Conservation (phyloP, 2,888 invertebrate genomes). For the Agrilus biguttatus region DNA sequence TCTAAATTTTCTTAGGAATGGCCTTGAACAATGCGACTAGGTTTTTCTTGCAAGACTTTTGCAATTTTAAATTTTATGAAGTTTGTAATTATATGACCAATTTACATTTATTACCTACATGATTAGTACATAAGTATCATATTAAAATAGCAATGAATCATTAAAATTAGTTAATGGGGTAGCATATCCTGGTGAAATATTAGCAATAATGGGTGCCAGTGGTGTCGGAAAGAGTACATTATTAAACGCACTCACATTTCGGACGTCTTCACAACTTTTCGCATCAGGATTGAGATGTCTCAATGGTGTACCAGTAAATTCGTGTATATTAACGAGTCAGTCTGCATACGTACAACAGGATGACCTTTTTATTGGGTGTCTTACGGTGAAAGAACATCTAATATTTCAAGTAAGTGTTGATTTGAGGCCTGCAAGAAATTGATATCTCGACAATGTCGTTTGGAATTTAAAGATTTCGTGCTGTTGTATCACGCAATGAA, state of each 20-base stretch:
- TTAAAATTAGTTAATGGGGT: constrained; percentile 55
- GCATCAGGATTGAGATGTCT: constrained; percentile 44
- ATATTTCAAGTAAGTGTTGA: constrained; percentile 54
- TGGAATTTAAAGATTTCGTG: too few species aligned
- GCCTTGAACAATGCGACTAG: too few species aligned
- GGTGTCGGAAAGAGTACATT: constrained; percentile 94
- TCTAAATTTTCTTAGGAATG: too few species aligned
- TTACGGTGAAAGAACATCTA: constrained; percentile 81
- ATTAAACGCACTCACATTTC: constrained; percentile 74
- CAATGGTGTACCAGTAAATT: constrained; percentile 64
- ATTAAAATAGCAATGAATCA: background rate
- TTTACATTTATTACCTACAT: too few species aligned
- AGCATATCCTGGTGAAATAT: constrained; percentile 71
- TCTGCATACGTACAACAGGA: constrained; percentile 91
- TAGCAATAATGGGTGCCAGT: constrained; percentile 79
- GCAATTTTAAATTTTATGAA: too few species aligned
- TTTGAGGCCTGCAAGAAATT: background rate
- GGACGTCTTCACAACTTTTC: constrained; percentile 54
- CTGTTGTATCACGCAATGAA: too few species aligned
- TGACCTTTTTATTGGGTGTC: constrained; percentile 79
- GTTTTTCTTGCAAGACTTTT: too few species aligned
- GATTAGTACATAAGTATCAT: too few species aligned
- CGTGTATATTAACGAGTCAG: constrained; percentile 56
- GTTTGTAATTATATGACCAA: too few species aligned
- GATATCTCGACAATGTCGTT: background rate